Evolutionary conservation across 2,113 vertebrate genomes (phyloP), one percentile per base, ranked within the genome.

Genomic region (Solea senegalensis): DNA sequence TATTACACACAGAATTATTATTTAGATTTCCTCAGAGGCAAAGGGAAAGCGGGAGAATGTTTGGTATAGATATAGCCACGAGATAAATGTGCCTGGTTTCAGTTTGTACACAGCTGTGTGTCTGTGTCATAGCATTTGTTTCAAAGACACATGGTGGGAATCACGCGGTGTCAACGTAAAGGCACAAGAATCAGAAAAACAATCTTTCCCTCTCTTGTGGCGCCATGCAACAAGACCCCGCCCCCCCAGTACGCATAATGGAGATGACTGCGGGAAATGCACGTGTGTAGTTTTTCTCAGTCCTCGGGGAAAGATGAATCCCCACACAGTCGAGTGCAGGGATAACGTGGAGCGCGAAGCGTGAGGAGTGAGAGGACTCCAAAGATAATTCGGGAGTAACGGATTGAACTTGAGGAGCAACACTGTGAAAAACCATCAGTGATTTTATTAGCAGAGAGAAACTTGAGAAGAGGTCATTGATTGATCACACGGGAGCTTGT

Each of bases 1-100:
- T 80, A 86, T 83, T 75, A 88, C 83, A 89, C 82, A 85, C 67
- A 59, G 83, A 90, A 87, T 90, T 74, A 82, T 76, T 84, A 78
- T 84, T 76, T 59, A 15, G 59, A 77, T 76, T 79, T 85, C 73
- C 82, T 82, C 63, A 58, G 77, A 84, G 78, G 76, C 63, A 65
- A 58, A 27, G 41, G 27, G 40, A 54, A 69, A 65, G 45, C 44
- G 27, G 46, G 40, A 12, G 58, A 41, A 67, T 48, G 46, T 14
- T 9, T 26, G 8, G 41, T 58, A 34, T 52, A 59, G 70, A 41
- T 46, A 27, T 27, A 26, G 40, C 27, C 13, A 11, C 8, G 4
- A 7, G 8, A 48, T 28, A 14, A 7, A n/a, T 53, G 8, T 4
- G 57, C 5, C 26, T 9, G 27, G 26, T 63, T 66, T 62, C 53